phyloP scores from a whole-genome alignment of 2,113 vertebrate species.

The Poeciliopsis prolifica region DNA sequence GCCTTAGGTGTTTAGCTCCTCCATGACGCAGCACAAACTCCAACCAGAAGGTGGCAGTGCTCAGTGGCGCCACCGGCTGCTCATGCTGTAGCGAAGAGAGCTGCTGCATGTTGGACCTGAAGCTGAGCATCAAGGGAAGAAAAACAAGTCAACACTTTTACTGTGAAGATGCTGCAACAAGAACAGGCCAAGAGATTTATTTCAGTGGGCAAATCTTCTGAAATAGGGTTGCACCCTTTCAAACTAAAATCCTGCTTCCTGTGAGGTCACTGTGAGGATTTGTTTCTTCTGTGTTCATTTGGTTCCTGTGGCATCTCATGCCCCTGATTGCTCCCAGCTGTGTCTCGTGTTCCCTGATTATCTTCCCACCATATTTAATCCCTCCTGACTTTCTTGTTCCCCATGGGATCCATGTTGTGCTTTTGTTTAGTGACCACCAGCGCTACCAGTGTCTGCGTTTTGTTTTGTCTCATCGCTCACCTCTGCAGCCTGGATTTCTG shows the following conservation, averaged over 20 bases:
- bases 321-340: too few relatives aligned
- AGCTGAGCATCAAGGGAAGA: conserved; percentile 33
- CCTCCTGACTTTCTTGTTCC: too few relatives aligned
- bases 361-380: too few relatives aligned
- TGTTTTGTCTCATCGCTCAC: too few relatives aligned
- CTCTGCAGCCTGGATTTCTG: too few relatives aligned
- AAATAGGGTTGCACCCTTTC: background rate
- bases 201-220: background rate
- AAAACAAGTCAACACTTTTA: background rate
- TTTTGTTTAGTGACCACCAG: too few relatives aligned
- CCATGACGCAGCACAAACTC: conserved; percentile 88
- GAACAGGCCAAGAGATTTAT: background rate
- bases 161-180: background rate
- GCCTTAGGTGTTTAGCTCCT: conserved; percentile 83
- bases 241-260: background rate
- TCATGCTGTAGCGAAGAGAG: conserved; percentile 84
- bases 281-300: too few relatives aligned
- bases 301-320: too few relatives aligned
- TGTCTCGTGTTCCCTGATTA: too few relatives aligned
- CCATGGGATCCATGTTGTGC: too few relatives aligned
- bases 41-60: conserved; percentile 85
- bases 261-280: background rate
- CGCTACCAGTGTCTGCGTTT: too few relatives aligned
- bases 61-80: conserved; percentile 81
- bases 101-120: conserved; percentile 41